These are phyloP conservation scores for Coilia nasus DNA, from an alignment of 2,797 vertebrate genomes.

Conservation along the genomic window DNA sequence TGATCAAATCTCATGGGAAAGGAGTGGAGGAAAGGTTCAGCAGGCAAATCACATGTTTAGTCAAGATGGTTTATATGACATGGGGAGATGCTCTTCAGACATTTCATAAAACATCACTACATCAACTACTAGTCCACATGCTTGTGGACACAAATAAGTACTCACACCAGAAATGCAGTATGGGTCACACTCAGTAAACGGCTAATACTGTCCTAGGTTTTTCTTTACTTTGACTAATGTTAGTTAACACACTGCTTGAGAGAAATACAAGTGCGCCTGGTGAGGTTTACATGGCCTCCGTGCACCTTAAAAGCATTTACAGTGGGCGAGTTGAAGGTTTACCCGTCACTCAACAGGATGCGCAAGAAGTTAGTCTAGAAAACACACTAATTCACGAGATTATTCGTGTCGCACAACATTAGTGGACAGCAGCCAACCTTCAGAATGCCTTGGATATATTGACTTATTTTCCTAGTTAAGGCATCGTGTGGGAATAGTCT, in stretches of 20 bases:
- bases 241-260: too few species aligned
- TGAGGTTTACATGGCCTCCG: not conserved
- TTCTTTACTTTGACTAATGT: not conserved
- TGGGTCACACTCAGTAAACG: not conserved
- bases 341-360: not conserved
- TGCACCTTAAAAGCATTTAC: not conserved
- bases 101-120: not conserved
- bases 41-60: constrained; percentile 5
- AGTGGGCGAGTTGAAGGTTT: not conserved
- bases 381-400: not conserved
- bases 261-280: not conserved
- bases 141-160: not conserved
- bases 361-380: not conserved
- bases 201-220: not conserved
- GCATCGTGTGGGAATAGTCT: not conserved
- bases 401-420: not conserved
- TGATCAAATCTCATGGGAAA: not conserved
- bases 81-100: not conserved
- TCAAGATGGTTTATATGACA: not conserved
- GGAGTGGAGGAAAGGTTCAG: not conserved
- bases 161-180: not conserved
- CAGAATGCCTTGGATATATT: not conserved
- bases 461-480: not conserved
- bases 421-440: not conserved
- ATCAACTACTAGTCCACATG: not conserved